These are phyloP conservation scores for Trochalopteron elliotii DNA, from an alignment of 2,113 vertebrate genomes.

Conservation along the genomic window DNA sequence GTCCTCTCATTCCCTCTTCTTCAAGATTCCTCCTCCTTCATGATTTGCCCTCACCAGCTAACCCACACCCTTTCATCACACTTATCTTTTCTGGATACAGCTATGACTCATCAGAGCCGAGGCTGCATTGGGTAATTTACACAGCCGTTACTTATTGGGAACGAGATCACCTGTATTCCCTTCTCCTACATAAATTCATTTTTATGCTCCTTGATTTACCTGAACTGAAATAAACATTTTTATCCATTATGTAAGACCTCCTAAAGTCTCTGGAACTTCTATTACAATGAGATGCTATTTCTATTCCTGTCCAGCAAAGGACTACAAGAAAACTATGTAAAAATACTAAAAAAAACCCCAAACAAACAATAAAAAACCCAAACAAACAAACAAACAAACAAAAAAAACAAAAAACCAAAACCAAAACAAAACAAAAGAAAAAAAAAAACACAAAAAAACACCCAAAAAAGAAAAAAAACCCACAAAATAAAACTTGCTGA, in stretches of 20 bases:
- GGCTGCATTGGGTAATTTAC: neutral
- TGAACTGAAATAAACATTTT: neutral
- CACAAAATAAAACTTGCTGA: neutral
- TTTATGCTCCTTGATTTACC: neutral
- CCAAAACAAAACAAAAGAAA: neutral
- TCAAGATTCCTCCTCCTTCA: neutral
- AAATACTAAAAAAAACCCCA: neutral
- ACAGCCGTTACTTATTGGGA: neutral
- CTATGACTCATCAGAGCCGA: neutral
- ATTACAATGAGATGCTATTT: neutral
- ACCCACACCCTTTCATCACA: neutral
- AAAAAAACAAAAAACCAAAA: too few species aligned
- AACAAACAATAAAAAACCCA: too few species aligned
- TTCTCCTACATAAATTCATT: neutral
- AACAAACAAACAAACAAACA: too few species aligned
- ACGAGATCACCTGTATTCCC: neutral
- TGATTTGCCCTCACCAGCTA: neutral
- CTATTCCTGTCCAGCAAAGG: neutral
- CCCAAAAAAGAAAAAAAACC: too few species aligned
- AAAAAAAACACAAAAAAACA: too few species aligned
- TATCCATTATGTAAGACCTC: neutral
- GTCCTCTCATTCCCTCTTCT: neutral
- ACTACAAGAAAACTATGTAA: neutral
- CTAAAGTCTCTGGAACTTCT: neutral
- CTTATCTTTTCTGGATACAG: neutral